Evolutionary conservation across 2,888 invertebrate genomes (phyloP).

Genomic region (Tanypteryx hageni): DNA sequence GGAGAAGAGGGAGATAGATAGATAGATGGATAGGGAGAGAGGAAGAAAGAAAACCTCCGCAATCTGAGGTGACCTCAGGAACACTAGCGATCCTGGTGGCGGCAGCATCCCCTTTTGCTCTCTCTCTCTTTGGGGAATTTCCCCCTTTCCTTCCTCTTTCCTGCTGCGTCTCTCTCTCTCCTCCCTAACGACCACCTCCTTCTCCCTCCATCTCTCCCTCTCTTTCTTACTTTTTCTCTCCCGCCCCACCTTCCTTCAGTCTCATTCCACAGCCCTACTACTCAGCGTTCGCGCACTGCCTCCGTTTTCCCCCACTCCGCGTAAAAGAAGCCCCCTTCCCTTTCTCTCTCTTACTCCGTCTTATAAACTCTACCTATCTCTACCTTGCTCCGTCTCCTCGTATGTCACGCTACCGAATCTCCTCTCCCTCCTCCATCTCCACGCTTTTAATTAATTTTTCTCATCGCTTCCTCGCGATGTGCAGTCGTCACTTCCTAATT

Average conservation of each 20-base stretch:
- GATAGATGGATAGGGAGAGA: not conserved
- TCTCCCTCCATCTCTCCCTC: not conserved
- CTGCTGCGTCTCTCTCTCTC: not conserved
- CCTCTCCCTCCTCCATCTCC: too few species aligned
- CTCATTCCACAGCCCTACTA: not conserved
- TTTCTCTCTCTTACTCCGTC: not conserved
- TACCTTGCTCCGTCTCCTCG: not conserved
- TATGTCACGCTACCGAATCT: too few species aligned
- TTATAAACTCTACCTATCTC: not conserved
- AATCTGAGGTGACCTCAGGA: slow-evolving; percentile 26
- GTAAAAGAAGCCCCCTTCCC: not conserved
- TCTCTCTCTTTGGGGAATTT: slow-evolving; percentile 23
- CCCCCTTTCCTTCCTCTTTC: not conserved
- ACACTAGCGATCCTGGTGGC: slow-evolving; percentile 40
- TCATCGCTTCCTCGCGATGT: too few species aligned
- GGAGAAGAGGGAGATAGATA: not conserved
- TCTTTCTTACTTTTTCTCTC: not conserved
- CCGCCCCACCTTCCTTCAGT: not conserved
- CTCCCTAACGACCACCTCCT: not conserved
- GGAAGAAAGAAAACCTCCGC: not conserved
- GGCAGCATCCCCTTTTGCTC: slow-evolving; percentile 19
- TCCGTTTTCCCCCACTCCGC: not conserved
- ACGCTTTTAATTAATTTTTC: not conserved
- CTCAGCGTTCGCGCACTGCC: slow-evolving; percentile 23
- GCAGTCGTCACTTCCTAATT: too few species aligned